Conservation (phyloP, 2,797 vertebrate species). For the Antennarius maculatus region DNA sequence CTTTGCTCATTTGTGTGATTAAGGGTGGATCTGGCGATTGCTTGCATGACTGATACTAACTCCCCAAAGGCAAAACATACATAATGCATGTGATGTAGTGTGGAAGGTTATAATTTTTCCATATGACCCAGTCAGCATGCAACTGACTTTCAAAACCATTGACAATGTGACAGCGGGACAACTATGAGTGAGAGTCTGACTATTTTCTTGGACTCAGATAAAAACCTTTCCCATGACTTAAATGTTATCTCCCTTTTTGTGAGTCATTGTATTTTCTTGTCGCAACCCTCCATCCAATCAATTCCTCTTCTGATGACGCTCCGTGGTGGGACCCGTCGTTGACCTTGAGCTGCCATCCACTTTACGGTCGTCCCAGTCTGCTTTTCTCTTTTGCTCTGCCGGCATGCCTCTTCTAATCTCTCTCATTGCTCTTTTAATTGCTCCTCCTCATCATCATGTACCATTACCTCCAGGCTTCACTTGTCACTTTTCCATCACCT, state of each 20-base stretch:
- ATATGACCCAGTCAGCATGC: slow-evolving; percentile 19
- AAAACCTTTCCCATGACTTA: neutral
- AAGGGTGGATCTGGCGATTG: slow-evolving; percentile 2
- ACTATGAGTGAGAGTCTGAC: neutral
- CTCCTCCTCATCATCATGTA: slow-evolving; percentile 39
- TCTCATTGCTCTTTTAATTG: slow-evolving; percentile 26
- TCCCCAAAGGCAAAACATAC: slow-evolving; percentile 8
- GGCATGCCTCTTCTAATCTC: slow-evolving; percentile 18
- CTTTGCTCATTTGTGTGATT: slow-evolving; percentile 16
- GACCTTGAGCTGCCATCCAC: slow-evolving; percentile 9
- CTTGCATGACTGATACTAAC: slow-evolving; percentile 23
- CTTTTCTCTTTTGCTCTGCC: slow-evolving; percentile 1
- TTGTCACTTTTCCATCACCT: slow-evolving; percentile 31
- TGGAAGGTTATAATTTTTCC: slow-evolving; percentile 8
- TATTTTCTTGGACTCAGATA: neutral
- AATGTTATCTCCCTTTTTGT: slow-evolving; percentile 1
- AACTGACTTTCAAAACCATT: neutral
- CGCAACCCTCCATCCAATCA: neutral
- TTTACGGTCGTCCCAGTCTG: slow-evolving; percentile 3
- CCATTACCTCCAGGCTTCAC: slow-evolving; percentile 9
- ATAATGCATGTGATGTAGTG: neutral
- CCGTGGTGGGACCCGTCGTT: slow-evolving; percentile 9
- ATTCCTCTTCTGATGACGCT: slow-evolving; percentile 6
- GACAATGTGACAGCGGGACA: too few species aligned
- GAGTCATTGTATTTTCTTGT: neutral